Base-by-base conservation (phyloP, 2,113 vertebrate genomes). In the Zapus hudsonius region DNA sequence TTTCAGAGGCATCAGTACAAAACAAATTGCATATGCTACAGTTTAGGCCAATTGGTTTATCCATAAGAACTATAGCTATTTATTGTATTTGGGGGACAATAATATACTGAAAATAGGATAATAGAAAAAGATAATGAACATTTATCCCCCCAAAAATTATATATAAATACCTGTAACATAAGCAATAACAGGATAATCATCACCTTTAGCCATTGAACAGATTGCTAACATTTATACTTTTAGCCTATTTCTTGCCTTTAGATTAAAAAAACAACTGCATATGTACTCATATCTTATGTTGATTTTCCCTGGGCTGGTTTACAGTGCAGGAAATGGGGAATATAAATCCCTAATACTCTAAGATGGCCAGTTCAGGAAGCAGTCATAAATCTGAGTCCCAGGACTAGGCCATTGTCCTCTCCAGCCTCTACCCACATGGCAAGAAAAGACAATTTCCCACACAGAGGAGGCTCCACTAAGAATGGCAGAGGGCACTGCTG, bases 1-100 rank as follows among this genome's bases (percentile, higher is more conserved):
- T 47, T n/a, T 42, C 38, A 42, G 0, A 61, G n/a, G 92, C 22
- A n/a, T 66, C 3, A 64, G 22, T 19, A 31, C 11, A 69, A 3
- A n/a, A 1, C 0, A 0, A 79, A n/a, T 66, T 74, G n/a, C 2
- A 23, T 13, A 10, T 16, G 42, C 19, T 61, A 69, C 0, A 0
- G 0, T 22, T 10, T 15, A 80, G 40, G 33, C 0, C 16, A 47
- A 17, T 1, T 64, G 29, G 7, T 52, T 70, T 20, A 47, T 29
- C 17, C 52, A 80, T 23, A 9, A 66, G 6, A 16, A 57, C 1
- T 22, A n/a, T 0, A 22, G 33, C 33, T 91, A 92, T 55, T 55
- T n/a, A 72, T 44, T 4, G 3, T 76, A 16, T 86, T 64, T 22
- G 13, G 15, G 5, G 13, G 63, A 2, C 40, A 55, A 82, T 81